Percentiles rank a stretch among this genome's conserved stretches.
These are phyloP conservation scores for Gallinago stenura DNA, from an alignment of 2,797 vertebrate genomes.

Conservation along the genomic window DNA sequence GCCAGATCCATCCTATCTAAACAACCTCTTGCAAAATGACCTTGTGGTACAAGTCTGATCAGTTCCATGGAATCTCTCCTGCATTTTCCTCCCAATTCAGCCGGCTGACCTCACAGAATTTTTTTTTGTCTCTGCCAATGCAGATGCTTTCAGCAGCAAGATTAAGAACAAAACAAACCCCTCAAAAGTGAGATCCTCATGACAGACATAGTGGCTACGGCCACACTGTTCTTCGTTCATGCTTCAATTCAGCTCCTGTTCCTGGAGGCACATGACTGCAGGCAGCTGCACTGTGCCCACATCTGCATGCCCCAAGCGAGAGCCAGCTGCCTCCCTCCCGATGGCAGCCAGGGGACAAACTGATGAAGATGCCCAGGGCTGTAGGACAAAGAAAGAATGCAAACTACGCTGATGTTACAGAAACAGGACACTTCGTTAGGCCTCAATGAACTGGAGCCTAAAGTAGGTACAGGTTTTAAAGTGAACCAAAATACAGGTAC, in stretches of 20 bases:
- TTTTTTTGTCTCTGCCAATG: background rate
- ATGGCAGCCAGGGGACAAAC: background rate
- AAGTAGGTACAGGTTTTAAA: background rate
- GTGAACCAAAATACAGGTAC: background rate
- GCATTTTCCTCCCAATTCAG: background rate
- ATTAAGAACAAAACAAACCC: background rate
- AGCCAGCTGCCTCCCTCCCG: background rate
- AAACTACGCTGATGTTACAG: background rate
- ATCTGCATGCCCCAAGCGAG: background rate
- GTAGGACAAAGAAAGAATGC: background rate
- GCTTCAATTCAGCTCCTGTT: background rate
- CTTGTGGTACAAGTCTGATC: slow-evolving; percentile 8
- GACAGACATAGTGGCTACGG: background rate
- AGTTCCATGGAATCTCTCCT: background rate
- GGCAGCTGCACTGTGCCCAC: background rate
- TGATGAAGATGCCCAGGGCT: fast-evolving
- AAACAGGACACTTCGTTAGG: background rate
- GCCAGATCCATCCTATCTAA: background rate
- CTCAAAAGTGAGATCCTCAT: background rate
- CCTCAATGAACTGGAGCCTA: background rate
- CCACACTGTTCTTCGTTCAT: background rate
- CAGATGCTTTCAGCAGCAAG: background rate
- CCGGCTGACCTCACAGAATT: background rate
- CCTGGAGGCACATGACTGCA: background rate
- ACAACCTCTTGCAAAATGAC: background rate